A percentile compares a stretch with the other conserved stretches of the same genome.
phyloP scores from a whole-genome alignment of 2,113 vertebrate species.

The Pelusios castaneus region DNA sequence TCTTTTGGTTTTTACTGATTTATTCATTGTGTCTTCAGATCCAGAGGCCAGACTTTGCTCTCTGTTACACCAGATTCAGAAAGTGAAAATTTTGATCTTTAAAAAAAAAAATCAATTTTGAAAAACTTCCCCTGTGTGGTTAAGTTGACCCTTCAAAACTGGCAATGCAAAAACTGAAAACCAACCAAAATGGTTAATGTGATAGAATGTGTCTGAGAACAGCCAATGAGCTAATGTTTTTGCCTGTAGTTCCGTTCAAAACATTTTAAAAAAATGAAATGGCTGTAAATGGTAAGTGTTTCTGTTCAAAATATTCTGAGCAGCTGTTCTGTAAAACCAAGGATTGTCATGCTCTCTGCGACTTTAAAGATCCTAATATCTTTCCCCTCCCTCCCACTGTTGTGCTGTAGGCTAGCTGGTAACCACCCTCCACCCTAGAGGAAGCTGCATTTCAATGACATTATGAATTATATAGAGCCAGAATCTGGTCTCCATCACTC shows the following conservation, averaged over 20 bases:
- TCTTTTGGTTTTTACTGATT: neutral
- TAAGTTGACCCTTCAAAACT: neutral
- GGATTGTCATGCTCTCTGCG: neutral
- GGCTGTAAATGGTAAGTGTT: neutral
- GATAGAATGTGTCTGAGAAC: neutral
- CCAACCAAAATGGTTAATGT: neutral
- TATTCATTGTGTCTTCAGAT: neutral
- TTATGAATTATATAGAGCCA: neutral
- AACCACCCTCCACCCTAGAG: neutral
- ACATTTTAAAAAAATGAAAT: neutral
- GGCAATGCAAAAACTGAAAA: neutral
- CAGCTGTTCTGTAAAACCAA: neutral
- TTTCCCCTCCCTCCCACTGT: neutral
- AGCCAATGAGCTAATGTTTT: neutral
- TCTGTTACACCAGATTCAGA: neutral
- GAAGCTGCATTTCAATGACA: neutral
- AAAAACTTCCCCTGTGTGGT: neutral
- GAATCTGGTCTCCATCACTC: neutral
- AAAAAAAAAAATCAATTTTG: neutral
- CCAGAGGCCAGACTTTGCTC: neutral
- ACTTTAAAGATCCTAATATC: neutral
- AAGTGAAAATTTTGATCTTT: neutral
- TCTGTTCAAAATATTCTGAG: neutral
- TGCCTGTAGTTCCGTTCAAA: neutral
- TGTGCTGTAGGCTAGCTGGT: fast-evolving